Evolutionary conservation across 2,797 vertebrate genomes (phyloP), one percentile per base, ranked within the genome.

Genomic region (Synanceia verrucosa): DNA sequence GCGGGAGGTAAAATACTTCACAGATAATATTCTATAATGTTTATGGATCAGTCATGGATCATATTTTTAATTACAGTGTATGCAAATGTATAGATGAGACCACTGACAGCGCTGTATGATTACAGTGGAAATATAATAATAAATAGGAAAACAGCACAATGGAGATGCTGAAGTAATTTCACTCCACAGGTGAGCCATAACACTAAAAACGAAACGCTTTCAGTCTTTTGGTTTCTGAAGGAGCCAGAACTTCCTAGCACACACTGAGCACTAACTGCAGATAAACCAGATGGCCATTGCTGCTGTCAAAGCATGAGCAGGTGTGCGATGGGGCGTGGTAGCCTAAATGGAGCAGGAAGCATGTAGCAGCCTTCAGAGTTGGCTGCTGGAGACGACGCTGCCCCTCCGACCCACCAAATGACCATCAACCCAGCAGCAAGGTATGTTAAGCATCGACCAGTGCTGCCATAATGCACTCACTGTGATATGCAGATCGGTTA

Each of bases 61-160:
- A 66, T 65, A 51, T 63, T 36, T 28, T 63, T 52, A 65, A 80
- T 65, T 77, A 51, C 18, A 67, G 19, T n/a, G 24, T 58, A 51
- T 59, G 37, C 23, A 57, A 68, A 34, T 65, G 36, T 46, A 59
- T 2, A 14, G 50, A 53, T 23, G 53, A 69, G 33, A 65, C n/a
- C 26, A 36, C 37, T 26, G n/a, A 26, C 31, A 36, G 48, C 1
- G 1, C 21, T 56, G 43, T 21, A 19, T 68, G 19, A 56, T 64
- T 64, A 67, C 48, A 60, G 5, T 28, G 34, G 16, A 63, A 66
- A 55, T 56, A 61, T 50, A 5, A 21, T 24, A 29, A 51, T 61
- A 56, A 33, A 53, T 9, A 52, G 12, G 36, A 44, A 36, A 44
- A 19, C 29, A 65, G 16, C 31, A 62, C 19, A 39, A 34, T 29